phyloP scores from a whole-genome alignment of 2,113 vertebrate genomes.

The Acrocephalus kingi region DNA sequence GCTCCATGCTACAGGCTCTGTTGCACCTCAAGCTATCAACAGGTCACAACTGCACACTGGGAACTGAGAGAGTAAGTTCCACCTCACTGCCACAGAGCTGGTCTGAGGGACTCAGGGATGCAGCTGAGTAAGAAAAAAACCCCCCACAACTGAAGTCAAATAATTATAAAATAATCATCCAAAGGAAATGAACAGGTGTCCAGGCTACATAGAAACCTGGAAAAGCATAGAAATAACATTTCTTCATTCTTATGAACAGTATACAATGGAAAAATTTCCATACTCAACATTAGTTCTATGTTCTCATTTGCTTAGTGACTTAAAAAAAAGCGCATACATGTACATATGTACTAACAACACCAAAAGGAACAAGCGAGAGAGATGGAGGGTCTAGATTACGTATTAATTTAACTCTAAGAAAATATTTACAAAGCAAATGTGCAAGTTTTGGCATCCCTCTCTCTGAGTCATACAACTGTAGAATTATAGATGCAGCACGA shows the following conservation, averaged over 20 bases:
- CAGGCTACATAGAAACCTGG: neutral
- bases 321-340: neutral
- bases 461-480: neutral
- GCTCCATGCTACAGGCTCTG: neutral
- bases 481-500: neutral
- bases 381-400: neutral
- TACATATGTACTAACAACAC: neutral
- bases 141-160: neutral
- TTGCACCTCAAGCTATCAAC: neutral
- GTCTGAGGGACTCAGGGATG: neutral
- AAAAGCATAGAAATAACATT: neutral
- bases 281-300: neutral
- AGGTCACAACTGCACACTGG: neutral
- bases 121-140: neutral
- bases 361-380: neutral
- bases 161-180: neutral
- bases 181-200: neutral
- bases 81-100: neutral
- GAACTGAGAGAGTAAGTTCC: neutral
- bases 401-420: constrained; percentile 40
- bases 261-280: neutral
- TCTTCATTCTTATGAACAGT: neutral
- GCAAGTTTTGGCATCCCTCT: neutral
- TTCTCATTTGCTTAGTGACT: neutral
- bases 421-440: constrained; percentile 59